These are phyloP conservation scores for Maniola jurtina DNA, from an alignment of 1,140 invertebrate species.

Conservation along the genomic window DNA sequence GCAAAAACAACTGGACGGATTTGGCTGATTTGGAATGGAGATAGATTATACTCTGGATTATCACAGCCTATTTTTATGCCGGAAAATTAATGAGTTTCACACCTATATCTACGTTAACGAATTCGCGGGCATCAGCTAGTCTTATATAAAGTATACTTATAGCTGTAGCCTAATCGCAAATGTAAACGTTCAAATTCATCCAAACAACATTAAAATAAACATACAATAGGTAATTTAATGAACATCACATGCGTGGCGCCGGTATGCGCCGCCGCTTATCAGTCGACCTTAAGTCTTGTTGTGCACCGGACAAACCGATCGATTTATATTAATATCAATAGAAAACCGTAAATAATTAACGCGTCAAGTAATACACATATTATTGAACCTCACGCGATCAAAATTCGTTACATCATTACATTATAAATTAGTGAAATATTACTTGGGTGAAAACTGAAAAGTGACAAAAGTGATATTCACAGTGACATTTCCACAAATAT, in stretches of 20 bases:
- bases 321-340: slow-evolving; percentile 20
- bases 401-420: not conserved
- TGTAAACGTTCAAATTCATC: not conserved
- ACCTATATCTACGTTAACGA: too few species aligned
- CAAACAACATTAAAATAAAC: slow-evolving; percentile 5
- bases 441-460: too few species aligned
- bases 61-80: too few species aligned
- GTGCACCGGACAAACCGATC: slow-evolving; percentile 19
- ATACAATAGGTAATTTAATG: slow-evolving; percentile 14
- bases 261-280: slow-evolving; percentile 57
- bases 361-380: not conserved
- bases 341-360: slow-evolving; percentile 18
- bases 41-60: too few species aligned
- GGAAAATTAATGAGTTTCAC: too few species aligned
- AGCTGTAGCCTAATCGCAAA: not conserved
- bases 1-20: too few species aligned
- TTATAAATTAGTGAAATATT: too few species aligned
- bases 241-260: slow-evolving; percentile 32
- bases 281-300: slow-evolving; percentile 53
- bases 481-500: too few species aligned
- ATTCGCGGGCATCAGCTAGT: too few species aligned
- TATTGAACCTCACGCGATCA: not conserved
- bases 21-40: too few species aligned
- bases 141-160: too few species aligned
- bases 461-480: too few species aligned